A percentile compares a stretch with the other conserved stretches of the same genome.
Conservation (phyloP, 1,140 invertebrate genomes). For the Drosophila persimilis region DNA sequence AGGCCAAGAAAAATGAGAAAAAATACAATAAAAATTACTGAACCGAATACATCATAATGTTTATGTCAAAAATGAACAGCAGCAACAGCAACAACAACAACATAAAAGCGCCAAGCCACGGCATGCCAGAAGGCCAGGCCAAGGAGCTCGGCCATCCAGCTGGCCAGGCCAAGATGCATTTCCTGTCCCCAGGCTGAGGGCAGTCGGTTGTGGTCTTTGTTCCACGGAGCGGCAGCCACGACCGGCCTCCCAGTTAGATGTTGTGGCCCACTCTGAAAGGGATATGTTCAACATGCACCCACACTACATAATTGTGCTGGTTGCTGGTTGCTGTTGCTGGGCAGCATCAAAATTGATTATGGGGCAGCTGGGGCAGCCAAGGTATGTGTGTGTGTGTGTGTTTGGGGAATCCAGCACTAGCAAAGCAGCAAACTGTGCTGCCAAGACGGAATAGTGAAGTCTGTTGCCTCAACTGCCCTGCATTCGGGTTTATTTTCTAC, state of each 20-base stretch:
- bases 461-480: neutral
- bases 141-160: conserved; percentile 14
- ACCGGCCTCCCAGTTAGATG: conserved; percentile 16
- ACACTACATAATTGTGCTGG: conserved; percentile 46
- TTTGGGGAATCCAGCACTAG: neutral
- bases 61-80: conserved; percentile 77
- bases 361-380: conserved; percentile 22
- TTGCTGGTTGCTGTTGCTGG: conserved; percentile 25
- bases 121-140: conserved; percentile 11
- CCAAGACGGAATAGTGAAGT: too few relatives aligned
- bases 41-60: conserved; percentile 81
- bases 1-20: conserved; percentile 50
- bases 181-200: conserved; percentile 42
- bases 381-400: conserved; percentile 21
- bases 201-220: conserved; percentile 47
- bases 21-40: conserved; percentile 82
- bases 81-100: conserved; percentile 27
- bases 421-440: neutral
- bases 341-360: conserved; percentile 71
- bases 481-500: neutral
- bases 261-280: conserved; percentile 17
- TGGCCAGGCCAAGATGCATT: conserved; percentile 49
- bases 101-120: conserved; percentile 19
- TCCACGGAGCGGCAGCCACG: conserved; percentile 45
- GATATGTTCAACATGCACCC: conserved; percentile 52